Evolutionary conservation across 2,888 invertebrate species (phyloP), one percentile per base, ranked within the genome.

Genomic region (Eledona agricola): DNA sequence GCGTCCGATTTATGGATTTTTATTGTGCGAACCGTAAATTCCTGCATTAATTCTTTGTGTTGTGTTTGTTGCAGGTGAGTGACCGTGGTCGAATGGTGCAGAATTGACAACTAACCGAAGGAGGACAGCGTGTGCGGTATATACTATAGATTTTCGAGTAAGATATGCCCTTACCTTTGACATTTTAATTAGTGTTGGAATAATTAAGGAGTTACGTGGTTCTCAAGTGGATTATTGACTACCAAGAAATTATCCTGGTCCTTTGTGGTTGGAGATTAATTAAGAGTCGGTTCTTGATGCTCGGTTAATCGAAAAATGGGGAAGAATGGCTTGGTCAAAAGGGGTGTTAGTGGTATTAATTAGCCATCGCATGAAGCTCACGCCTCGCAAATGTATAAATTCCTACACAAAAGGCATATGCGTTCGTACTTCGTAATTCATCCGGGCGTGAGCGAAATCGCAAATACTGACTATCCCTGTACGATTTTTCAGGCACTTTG

Each of bases 51-150:
- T n/a, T n/a, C n/a, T 34, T 15, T 17, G 9, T 34, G 19, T 34
- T 34, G 9, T 34, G 2, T 19, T 34, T 34, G 4, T 34, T 34
- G 17, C 34, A 34, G 34, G 34, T 34, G 34, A 34, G 34, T 34
- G 34, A 34, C 34, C 34, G 19, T 3, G 10, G n/a, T n/a, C n/a
- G n/a, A n/a, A n/a, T n/a, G n/a, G n/a, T n/a, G n/a, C n/a, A n/a
- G n/a, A n/a, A n/a, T n/a, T n/a, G n/a, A n/a, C n/a, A n/a, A 28
- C 4, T 28, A 12, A 28, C 28, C 28, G 28, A 11, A 6, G 23
- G 9, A 23, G 6, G 23, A 23, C n/a, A n/a, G n/a, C n/a, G n/a
- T n/a, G 23, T 23, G 23, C 7, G 9, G 26, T 10, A 4, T 26
- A 11, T 26, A 11, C 31, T 10, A 4, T 4, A 23, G 23, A 15